Base-by-base conservation (phyloP, 2,113 vertebrate genomes). In the Phalacrocorax aristotelis region DNA sequence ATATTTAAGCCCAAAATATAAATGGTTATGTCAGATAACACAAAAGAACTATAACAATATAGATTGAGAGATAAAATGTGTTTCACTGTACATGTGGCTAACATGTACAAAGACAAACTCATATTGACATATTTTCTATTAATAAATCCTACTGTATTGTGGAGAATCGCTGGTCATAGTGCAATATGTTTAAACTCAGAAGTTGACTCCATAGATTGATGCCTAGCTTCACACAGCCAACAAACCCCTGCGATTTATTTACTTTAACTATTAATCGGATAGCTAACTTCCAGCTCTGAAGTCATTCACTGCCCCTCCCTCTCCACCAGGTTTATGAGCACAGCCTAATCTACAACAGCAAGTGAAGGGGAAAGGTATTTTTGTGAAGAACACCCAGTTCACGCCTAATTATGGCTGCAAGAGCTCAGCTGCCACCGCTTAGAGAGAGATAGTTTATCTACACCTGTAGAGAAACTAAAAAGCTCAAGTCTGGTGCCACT, bases 11-110 rank as follows among this genome's bases (percentile, higher is more conserved):
- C 95, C 93, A 94, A 97, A 96, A 70, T 96, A 96, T 83, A 95
- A 98, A 92, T 93, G 87, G 88, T 96, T 94, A 79, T 97, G 89
- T 96, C 88, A 96, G 86, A 94, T 96, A 97, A 97, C 96, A 97
- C 91, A 64, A 97, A 96, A 94, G 83, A 83, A 81, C 58, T 96
- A 89, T 93, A 95, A 97, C 86, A 91, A 82, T 91, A 95, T 66
- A 97, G 91, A 72, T 68, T 93, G 79, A 95, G 66, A 46, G 87
- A 88, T 88, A 86, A 95, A 92, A 82, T 88, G 87, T 89, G 86
- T 95, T 94, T 91, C 80, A 65, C 64, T 93, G 87, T 95, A 95
- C 90, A 90, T 94, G 90, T 95, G 91, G 52, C 55, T 89, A 69
- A 95, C 94, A 96, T 97, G 93, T 95, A 96, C 95, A 91, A 97